These are phyloP conservation scores for Nomada fabriciana DNA, from an alignment of 2,888 invertebrate genomes.

Conservation along the genomic window DNA sequence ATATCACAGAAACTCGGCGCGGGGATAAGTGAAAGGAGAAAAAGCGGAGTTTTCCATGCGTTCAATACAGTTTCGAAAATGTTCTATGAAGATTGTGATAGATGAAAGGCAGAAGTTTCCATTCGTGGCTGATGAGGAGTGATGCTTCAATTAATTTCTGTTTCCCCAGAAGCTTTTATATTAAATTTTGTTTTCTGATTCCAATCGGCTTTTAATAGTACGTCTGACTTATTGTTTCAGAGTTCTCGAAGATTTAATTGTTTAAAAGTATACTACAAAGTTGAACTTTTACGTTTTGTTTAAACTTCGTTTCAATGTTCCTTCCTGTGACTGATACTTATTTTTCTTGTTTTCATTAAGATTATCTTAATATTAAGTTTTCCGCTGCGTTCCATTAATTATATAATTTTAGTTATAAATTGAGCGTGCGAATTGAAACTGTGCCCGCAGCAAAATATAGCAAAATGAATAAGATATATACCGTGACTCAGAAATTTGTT, in stretches of 20 bases:
- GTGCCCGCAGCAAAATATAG: too few species aligned
- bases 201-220: too few species aligned
- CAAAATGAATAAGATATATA: background rate
- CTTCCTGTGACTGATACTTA: too few species aligned
- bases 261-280: too few species aligned
- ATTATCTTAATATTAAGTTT: background rate
- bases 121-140: background rate
- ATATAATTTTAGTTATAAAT: too few species aligned
- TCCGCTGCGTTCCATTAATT: background rate
- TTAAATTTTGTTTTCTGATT: too few species aligned
- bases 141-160: background rate
- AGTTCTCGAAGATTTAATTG: too few species aligned
- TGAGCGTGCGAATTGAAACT: too few species aligned
- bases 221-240: too few species aligned
- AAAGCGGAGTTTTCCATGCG: background rate
- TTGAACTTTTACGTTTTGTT: too few species aligned
- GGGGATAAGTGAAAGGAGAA: conserved; percentile 25
- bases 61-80: background rate
- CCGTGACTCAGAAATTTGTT: background rate
- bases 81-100: background rate
- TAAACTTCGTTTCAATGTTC: too few species aligned
- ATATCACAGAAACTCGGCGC: conserved; percentile 6
- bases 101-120: background rate
- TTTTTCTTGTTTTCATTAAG: background rate
- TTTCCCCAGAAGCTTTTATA: too few species aligned